Conservation (phyloP, 2,888 invertebrate genomes). For the Apomyelois bistriatella region DNA sequence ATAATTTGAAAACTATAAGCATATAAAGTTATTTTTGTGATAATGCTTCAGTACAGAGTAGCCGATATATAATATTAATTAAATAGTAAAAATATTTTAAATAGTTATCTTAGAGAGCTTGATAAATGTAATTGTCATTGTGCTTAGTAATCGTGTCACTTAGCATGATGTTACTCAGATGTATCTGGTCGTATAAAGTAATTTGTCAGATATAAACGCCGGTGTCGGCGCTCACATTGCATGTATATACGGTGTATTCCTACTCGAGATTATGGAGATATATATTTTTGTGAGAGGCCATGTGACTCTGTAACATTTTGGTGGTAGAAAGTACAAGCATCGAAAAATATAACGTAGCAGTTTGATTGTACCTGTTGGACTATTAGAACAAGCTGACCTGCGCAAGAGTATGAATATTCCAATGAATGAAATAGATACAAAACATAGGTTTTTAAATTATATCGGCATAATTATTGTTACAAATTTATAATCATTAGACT, state of each 20-base stretch:
- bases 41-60: conserved; percentile 73
- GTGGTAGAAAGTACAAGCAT: conserved; percentile 24
- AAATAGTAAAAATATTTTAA: conserved; percentile 59
- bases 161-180: conserved; percentile 70
- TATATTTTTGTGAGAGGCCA: conserved; percentile 49
- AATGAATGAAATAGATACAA: conserved; percentile 42
- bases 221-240: conserved; percentile 16
- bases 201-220: conserved; percentile 32
- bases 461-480: conserved; percentile 77
- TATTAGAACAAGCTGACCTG: conserved; percentile 20
- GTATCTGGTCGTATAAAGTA: conserved; percentile 51
- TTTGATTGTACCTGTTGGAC: conserved; percentile 12
- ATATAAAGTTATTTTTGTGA: conserved; percentile 48
- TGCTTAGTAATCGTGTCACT: conserved; percentile 73
- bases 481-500: conserved; percentile 70
- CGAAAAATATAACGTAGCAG: conserved; percentile 22
- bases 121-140: conserved; percentile 77
- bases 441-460: conserved; percentile 57
- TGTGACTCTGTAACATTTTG: conserved; percentile 24
- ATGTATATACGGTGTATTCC: conserved; percentile 44
- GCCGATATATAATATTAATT: conserved; percentile 64
- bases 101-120: conserved; percentile 75
- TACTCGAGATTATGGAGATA: conserved; percentile 50
- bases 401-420: conserved; percentile 34
- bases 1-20: conserved; percentile 9